Conservation (phyloP, 2,113 vertebrate genomes). For the Percina caprodes region DNA sequence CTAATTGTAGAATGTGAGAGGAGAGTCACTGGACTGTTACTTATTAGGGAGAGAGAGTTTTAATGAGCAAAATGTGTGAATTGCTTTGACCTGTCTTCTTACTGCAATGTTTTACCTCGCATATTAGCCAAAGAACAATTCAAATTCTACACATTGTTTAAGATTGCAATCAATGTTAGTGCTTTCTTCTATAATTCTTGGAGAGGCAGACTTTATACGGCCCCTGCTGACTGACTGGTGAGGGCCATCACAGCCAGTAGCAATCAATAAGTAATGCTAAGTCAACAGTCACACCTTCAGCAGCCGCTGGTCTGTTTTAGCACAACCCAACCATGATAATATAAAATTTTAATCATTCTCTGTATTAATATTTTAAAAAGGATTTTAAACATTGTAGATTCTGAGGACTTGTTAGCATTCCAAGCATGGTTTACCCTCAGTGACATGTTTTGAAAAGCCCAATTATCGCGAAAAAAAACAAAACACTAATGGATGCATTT, state of each 20-base stretch:
- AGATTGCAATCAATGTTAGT: not conserved
- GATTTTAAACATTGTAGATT: slow-evolving; percentile 52
- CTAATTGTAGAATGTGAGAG: slow-evolving; percentile 19
- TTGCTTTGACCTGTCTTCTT: not conserved
- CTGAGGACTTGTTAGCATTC: slow-evolving; percentile 28
- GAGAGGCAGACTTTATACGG: not conserved
- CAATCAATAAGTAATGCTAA: slow-evolving; percentile 80
- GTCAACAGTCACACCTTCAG: slow-evolving; percentile 75
- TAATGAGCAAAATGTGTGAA: slow-evolving; percentile 20
- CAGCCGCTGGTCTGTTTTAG: slow-evolving; percentile 31
- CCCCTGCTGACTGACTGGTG: slow-evolving; percentile 11
- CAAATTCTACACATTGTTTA: not conserved
- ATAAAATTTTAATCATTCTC: slow-evolving; percentile 68
- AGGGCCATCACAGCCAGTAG: slow-evolving; percentile 3
- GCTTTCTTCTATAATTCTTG: no score
- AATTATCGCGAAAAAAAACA: not conserved
- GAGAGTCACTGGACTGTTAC: slow-evolving; percentile 3
- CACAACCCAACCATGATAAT: slow-evolving; percentile 18
- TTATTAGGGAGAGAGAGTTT: not conserved
- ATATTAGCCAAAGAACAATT: not conserved
- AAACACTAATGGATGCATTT: not conserved
- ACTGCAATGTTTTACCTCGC: not conserved
- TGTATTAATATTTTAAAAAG: slow-evolving; percentile 69
- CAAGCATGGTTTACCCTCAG: slow-evolving; percentile 18
- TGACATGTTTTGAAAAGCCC: slow-evolving; percentile 29